Percentiles rank a stretch among this genome's conserved stretches.
phyloP scores from a whole-genome alignment of 1,140 invertebrate species.

The Gerris buenoi region DNA sequence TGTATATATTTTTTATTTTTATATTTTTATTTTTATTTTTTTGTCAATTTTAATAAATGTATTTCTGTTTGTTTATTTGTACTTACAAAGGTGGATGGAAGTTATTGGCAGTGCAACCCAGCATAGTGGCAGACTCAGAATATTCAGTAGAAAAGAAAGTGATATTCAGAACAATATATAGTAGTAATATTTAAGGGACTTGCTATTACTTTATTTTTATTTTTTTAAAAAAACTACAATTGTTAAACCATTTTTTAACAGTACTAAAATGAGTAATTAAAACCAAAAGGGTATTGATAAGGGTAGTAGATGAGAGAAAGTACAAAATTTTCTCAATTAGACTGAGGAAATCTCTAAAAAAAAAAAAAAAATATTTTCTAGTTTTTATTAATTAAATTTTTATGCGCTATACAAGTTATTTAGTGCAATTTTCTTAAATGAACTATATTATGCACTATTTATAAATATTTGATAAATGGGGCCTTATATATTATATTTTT shows the following conservation, averaged over 20 bases:
- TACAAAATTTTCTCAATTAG: neutral
- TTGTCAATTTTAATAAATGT: too few species aligned
- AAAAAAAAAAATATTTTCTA: too few species aligned
- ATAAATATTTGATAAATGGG: too few species aligned
- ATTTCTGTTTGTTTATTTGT: neutral
- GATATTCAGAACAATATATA: constrained; percentile 5
- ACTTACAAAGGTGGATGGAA: constrained; percentile 53
- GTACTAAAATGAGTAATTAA: neutral
- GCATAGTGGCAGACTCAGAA: constrained; percentile 27
- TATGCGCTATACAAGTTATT: too few species aligned
- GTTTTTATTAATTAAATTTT: too few species aligned
- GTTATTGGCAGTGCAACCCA: constrained; percentile 54
- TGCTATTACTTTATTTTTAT: neutral
- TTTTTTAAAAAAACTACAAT: neutral
- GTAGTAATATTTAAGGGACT: neutral
- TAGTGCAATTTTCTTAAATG: too few species aligned
- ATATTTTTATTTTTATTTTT: too few species aligned
- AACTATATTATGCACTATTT: too few species aligned
- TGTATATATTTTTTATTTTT: too few species aligned
- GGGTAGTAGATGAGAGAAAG: neutral
- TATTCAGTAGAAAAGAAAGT: constrained; percentile 25
- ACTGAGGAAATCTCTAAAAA: neutral
- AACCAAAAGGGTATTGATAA: neutral
- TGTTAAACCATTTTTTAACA: too few species aligned
- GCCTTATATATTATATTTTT: too few species aligned